phyloP scores from a whole-genome alignment of 2,113 vertebrate genomes.

The Trinectes maculatus region DNA sequence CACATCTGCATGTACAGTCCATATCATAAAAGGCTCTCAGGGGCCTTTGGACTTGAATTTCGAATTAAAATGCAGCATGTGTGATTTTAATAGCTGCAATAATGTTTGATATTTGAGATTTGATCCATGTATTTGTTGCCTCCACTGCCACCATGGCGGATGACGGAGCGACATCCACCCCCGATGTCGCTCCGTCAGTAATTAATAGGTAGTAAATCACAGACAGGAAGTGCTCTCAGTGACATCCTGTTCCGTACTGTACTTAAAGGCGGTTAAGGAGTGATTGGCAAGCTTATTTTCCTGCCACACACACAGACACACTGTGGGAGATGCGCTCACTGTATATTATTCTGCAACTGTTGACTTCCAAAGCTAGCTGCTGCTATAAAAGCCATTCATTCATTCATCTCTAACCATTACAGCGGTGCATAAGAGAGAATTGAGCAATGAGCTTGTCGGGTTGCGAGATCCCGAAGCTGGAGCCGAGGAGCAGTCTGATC shows the following conservation, averaged over 20 bases:
- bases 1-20: slow-evolving; percentile 8
- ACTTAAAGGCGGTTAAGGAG: slow-evolving; percentile 64
- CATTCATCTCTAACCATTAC: slow-evolving; percentile 66
- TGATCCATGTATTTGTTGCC: slow-evolving; percentile 17
- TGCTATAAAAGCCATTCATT: slow-evolving; percentile 60
- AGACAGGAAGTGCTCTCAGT: slow-evolving; percentile 71
- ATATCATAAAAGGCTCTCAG: slow-evolving; percentile 49
- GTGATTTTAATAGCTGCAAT: slow-evolving; percentile 60
- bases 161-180: too few species aligned
- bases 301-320: slow-evolving; percentile 65
- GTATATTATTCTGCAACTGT: slow-evolving; percentile 56
- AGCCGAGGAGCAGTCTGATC: slow-evolving; percentile 45
- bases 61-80: slow-evolving; percentile 54
- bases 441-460: slow-evolving; percentile 61
- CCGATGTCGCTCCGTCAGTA: slow-evolving; percentile 63
- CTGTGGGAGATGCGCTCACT: slow-evolving; percentile 59
- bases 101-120: too few species aligned
- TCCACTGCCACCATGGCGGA: slow-evolving; percentile 21
- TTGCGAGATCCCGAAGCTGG: slow-evolving; percentile 41
- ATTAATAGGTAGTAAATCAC: slow-evolving; percentile 75
- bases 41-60: slow-evolving; percentile 58
- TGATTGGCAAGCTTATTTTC: slow-evolving; percentile 77
- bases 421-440: slow-evolving; percentile 32
- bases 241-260: slow-evolving; percentile 67
- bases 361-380: slow-evolving; percentile 60